A percentile compares a stretch with the other conserved stretches of the same genome.
These are phyloP conservation scores for Brachirus orientalis DNA, from an alignment of 2,113 vertebrate genomes.

Conservation along the genomic window DNA sequence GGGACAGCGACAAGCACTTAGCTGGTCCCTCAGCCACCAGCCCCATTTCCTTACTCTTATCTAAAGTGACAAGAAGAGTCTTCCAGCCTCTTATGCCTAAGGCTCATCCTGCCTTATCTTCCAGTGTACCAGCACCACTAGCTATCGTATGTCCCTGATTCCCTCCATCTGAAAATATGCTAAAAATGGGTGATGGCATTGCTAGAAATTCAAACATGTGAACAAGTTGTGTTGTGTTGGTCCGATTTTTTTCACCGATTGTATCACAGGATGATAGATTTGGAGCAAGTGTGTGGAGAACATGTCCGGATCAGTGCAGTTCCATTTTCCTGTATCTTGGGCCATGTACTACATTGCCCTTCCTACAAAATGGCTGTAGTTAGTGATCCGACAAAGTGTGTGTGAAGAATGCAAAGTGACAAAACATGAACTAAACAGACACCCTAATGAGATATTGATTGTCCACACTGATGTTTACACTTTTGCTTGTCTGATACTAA, in stretches of 20 bases:
- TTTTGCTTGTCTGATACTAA: constrained; percentile 54
- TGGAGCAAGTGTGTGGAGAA: constrained; percentile 8
- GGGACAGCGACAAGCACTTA: constrained; percentile 77
- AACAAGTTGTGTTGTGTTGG: constrained; percentile 38
- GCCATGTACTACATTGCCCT: constrained; percentile 24
- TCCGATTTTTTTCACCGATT: constrained; percentile 41
- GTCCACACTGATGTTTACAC: constrained; percentile 61
- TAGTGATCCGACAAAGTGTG: constrained; percentile 36
- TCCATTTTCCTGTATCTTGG: constrained; percentile 24
- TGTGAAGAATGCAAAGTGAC: constrained; percentile 60
- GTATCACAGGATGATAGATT: constrained; percentile 38
- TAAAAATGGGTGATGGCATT: constrained; percentile 49
- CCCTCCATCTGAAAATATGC: constrained; percentile 62
- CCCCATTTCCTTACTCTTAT: constrained; percentile 77
- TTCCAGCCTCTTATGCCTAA: constrained; percentile 63
- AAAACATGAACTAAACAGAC: too few species aligned
- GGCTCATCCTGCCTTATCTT: constrained; percentile 77
- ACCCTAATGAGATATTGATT: constrained; percentile 74
- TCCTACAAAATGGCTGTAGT: constrained; percentile 33
- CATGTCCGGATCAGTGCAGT: constrained; percentile 12
- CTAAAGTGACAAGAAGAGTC: constrained; percentile 78
- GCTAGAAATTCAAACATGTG: constrained; percentile 41
- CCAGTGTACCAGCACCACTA: constrained; percentile 49
- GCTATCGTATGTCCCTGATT: constrained; percentile 60
- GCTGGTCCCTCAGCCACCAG: constrained; percentile 71